phyloP scores from a whole-genome alignment of 2,113 vertebrate genomes.

The Fulica atra region DNA sequence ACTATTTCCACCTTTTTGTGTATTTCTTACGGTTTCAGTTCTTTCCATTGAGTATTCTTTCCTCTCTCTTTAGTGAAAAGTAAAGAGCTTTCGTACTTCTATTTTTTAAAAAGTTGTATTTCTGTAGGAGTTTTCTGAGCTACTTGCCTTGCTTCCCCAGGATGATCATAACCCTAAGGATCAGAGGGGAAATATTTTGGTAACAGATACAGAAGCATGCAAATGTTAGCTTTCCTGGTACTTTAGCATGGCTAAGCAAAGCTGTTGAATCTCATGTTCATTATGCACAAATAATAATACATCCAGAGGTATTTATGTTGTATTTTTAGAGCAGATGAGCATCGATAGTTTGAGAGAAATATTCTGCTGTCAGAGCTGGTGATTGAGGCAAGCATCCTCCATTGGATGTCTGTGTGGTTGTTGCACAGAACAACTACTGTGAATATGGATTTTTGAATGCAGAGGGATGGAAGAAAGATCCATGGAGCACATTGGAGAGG shows the following conservation, averaged over 20 bases:
- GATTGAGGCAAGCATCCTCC: background rate
- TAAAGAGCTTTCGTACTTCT: background rate
- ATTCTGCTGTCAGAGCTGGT: background rate
- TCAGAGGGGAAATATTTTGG: background rate
- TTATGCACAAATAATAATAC: background rate
- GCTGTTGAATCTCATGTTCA: background rate
- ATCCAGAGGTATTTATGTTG: background rate
- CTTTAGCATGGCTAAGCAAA: background rate
- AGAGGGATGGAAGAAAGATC: background rate
- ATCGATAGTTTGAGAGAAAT: background rate
- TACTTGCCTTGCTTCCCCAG: background rate
- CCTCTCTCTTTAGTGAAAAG: background rate
- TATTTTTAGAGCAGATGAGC: background rate
- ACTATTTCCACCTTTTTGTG: background rate
- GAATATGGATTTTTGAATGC: background rate
- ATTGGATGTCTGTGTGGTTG: background rate
- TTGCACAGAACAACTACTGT: background rate
- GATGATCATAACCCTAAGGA: background rate
- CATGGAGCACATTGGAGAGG: background rate
- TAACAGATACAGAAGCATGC: background rate
- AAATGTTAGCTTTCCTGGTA: background rate
- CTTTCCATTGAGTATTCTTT: background rate
- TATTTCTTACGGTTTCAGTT: background rate
- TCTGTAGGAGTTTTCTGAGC: background rate
- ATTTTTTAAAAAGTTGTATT: background rate